Base-by-base conservation (phyloP, 2,888 invertebrate genomes). In the Apamea sordens region DNA sequence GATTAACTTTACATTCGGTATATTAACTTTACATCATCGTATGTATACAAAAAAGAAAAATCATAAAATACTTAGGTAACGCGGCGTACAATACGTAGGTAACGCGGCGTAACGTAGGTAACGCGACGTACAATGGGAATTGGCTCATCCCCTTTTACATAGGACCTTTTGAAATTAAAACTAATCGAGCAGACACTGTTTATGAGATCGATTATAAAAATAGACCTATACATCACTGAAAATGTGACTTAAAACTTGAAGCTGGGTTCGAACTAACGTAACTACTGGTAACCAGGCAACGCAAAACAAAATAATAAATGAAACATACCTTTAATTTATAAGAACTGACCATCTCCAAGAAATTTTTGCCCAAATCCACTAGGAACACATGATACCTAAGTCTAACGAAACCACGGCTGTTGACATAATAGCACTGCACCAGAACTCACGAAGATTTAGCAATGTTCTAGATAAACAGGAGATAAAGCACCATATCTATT, bases 401-500 rank as follows among this genome's bases (percentile, higher is more conserved):
- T 77, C 50, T 67, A 69, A 18, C 67, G 24, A 63, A 70, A 78
- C 70, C 72, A 73, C 73, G 28, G 67, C 80, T 76, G 86, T 89
- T 89, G 80, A 85, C 89, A 89, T 80, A 80, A 87, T 85, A 89
- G 86, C 79, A 89, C 88, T 88, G 90, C 87, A 89, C 78, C 82
- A 86, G 79, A 88, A 79, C 76, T 85, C 79, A 79, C 73, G 77
- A 77, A 90, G 89, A 92, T 93, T 93, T 92, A 90, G 93, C 92
- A 93, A 93, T 86, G 89, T 77, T 88, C 88, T 82, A 93, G 94
- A 95, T 95, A 94, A 92, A 21, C 50, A 78, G 77, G 79, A 93
- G 95, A 96, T 95, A 95, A 94, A 90, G 44, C 85, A 77, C 86
- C 89, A 91, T 93, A 93, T 93, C 92, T 86, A 89, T 88, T 85